A percentile compares a stretch with the other conserved stretches of the same genome.
These are phyloP conservation scores for Morpho helenor DNA, from an alignment of 2,888 invertebrate genomes.

Conservation along the genomic window DNA sequence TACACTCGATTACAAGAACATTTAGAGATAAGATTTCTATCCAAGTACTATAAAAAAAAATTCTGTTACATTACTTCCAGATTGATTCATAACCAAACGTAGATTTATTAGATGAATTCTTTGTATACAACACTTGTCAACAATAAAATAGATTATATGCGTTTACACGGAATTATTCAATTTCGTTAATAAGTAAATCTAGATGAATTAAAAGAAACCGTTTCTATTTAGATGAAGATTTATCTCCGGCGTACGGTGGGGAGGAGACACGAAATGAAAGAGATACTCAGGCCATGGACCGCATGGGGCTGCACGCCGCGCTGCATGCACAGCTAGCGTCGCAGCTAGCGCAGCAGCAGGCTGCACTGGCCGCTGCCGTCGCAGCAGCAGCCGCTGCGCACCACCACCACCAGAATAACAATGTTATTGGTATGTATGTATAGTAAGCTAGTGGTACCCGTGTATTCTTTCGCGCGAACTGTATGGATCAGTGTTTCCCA, in stretches of 20 bases:
- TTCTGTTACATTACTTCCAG: too few species aligned
- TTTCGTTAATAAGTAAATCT: neutral
- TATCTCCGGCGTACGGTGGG: constrained; percentile 46
- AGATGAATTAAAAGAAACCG: neutral
- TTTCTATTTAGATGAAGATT: constrained; percentile 67
- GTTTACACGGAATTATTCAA: too few species aligned
- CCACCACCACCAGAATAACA: constrained; percentile 80
- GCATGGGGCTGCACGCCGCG: constrained; percentile 64
- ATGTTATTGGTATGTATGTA: constrained; percentile 73
- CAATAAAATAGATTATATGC: too few species aligned
- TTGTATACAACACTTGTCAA: too few species aligned
- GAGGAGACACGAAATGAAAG: constrained; percentile 67
- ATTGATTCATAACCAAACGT: too few species aligned
- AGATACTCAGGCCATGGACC: constrained; percentile 37
- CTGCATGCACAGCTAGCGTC: constrained; percentile 81
- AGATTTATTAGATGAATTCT: too few species aligned
- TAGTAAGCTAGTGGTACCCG: too few species aligned
- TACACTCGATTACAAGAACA: too few species aligned
- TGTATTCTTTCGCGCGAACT: too few species aligned
- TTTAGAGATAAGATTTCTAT: too few species aligned
- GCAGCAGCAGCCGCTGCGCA: constrained; percentile 81
- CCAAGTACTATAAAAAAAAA: too few species aligned
- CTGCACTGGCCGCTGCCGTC: constrained; percentile 74
- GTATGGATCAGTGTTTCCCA: too few species aligned
- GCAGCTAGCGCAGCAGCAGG: constrained; percentile 81